Conservation (phyloP, 2,888 invertebrate species). For the Nebria salina region DNA sequence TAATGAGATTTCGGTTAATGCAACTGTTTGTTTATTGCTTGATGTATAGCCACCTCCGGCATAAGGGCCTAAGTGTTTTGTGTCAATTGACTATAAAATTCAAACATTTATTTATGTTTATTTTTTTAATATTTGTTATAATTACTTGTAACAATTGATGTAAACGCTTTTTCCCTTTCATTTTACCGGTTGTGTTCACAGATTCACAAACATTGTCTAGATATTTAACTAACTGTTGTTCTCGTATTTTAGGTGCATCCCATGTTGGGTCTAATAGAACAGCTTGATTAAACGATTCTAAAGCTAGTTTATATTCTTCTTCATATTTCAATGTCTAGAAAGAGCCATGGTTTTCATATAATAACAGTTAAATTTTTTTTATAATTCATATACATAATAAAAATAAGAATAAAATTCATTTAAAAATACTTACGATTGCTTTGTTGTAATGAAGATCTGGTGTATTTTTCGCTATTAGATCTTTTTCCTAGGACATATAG, state of each 20-base stretch:
- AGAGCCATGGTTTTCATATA: slow-evolving; percentile 19
- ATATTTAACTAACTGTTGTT: slow-evolving; percentile 71
- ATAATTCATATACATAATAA: background rate
- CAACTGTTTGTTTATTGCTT: slow-evolving; percentile 64
- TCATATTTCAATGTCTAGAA: slow-evolving; percentile 80
- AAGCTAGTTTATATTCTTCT: slow-evolving; percentile 77
- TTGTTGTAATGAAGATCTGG: slow-evolving; percentile 87
- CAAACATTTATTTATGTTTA: slow-evolving; percentile 21
- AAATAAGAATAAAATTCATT: slow-evolving; percentile 12
- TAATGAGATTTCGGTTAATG: slow-evolving; percentile 65
- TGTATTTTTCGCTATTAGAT: slow-evolving; percentile 75
- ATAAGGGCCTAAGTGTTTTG: slow-evolving; percentile 77
- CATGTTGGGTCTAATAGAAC: slow-evolving; percentile 79
- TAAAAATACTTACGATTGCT: slow-evolving; percentile 74
- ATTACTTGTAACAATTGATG: slow-evolving; percentile 74
- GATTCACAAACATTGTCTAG: slow-evolving; percentile 72
- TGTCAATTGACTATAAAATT: slow-evolving; percentile 67
- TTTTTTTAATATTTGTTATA: slow-evolving; percentile 67
- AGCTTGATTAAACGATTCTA: slow-evolving; percentile 75
- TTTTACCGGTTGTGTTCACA: slow-evolving; percentile 73
- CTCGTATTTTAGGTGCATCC: slow-evolving; percentile 73
- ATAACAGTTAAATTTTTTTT: background rate
- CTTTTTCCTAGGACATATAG: slow-evolving; percentile 68
- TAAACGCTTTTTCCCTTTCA: slow-evolving; percentile 79
- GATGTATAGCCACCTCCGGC: slow-evolving; percentile 67